Percentiles rank a stretch among this genome's conserved stretches.
These are phyloP conservation scores for Halcyon leucocephala DNA, from an alignment of 2,797 vertebrate genomes.

Conservation along the genomic window DNA sequence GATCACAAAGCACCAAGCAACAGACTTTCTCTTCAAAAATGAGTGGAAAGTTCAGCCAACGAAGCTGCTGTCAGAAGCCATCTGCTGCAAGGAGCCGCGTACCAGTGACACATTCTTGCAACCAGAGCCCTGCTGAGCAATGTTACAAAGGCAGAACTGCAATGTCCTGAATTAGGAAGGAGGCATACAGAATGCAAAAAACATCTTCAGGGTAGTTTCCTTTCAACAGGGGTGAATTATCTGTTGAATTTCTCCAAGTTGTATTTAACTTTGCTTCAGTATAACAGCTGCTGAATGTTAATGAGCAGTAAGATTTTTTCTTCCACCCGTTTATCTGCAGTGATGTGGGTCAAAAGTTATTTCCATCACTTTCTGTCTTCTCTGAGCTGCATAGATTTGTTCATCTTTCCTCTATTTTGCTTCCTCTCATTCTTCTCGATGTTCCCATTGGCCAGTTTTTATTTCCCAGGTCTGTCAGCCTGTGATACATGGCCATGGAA, in stretches of 20 bases:
- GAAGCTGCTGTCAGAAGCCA: constrained; percentile 37
- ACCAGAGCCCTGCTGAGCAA: background rate
- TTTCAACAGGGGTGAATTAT: background rate
- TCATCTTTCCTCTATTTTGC: background rate
- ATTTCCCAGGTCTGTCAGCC: background rate
- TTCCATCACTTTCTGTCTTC: background rate
- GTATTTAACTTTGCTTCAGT: background rate
- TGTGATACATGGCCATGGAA: background rate
- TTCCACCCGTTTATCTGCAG: constrained; percentile 1
- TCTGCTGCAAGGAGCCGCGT: background rate
- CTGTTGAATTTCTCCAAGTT: background rate
- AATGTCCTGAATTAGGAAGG: constrained; percentile 5
- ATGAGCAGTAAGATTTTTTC: background rate
- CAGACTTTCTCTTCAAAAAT: constrained; percentile 32
- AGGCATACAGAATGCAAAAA: constrained; percentile 19
- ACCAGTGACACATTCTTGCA: constrained; percentile 18
- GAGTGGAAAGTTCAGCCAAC: constrained; percentile 31
- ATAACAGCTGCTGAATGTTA: constrained; percentile 2
- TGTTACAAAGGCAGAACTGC: background rate
- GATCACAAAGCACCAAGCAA: constrained; percentile 48
- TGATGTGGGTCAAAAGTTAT: background rate
- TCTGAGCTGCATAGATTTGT: background rate
- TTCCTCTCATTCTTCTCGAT: background rate
- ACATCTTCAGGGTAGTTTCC: background rate
- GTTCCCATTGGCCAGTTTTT: background rate